A percentile compares a stretch with the other conserved stretches of the same genome.
These are phyloP conservation scores for Tupiocoris notatus DNA, from an alignment of 2,888 invertebrate species.

Conservation along the genomic window DNA sequence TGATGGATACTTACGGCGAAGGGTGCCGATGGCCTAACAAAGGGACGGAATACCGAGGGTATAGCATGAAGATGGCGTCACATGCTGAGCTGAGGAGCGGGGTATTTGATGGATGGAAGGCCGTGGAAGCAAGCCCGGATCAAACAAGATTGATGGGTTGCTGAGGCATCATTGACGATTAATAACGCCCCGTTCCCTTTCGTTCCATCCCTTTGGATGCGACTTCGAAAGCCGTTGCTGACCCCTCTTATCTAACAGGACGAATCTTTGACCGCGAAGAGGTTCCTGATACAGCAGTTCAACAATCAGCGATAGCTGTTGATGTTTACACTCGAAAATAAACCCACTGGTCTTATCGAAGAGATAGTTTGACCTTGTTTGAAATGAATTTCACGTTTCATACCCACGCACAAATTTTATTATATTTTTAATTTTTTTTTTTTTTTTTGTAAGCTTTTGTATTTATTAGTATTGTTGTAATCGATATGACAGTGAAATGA, in stretches of 20 bases:
- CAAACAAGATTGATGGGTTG: conserved; percentile 38
- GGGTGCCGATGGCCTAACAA: conserved; percentile 14
- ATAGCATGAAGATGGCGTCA: not conserved
- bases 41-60: not conserved
- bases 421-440: too few relatives aligned
- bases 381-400: too few relatives aligned
- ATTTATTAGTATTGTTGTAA: too few relatives aligned
- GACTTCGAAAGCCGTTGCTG: not conserved
- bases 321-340: too few relatives aligned
- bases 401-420: too few relatives aligned
- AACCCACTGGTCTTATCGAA: too few relatives aligned
- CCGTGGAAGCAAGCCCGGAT: conserved; percentile 3
- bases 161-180: conserved; percentile 33
- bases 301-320: not conserved
- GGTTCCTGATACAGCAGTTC: not conserved
- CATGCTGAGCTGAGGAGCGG: not conserved
- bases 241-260: not conserved
- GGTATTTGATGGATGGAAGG: conserved; percentile 32
- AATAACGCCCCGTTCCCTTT: conserved; percentile 7
- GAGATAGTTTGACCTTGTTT: too few relatives aligned
- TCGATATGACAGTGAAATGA: too few relatives aligned
- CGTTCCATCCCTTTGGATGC: not conserved
- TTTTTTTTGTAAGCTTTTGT: too few relatives aligned
- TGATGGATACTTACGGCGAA: not conserved
- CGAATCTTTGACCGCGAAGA: not conserved